Percentiles rank a stretch among this genome's conserved stretches.
These are phyloP conservation scores for Ferdinandea cuprea DNA, from an alignment of 2,888 invertebrate species.

Conservation along the genomic window DNA sequence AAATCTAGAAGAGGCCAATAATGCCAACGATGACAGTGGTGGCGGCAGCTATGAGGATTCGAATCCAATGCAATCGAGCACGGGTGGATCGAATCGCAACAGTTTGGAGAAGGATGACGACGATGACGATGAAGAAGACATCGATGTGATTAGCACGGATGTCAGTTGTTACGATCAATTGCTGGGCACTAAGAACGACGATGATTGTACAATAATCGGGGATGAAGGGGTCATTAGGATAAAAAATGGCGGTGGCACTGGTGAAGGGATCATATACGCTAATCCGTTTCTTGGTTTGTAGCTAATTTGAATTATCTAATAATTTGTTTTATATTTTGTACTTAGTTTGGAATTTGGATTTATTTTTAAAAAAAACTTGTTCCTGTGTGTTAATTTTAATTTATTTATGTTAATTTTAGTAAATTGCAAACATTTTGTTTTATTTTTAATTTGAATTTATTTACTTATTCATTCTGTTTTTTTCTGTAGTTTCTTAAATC, in stretches of 20 bases:
- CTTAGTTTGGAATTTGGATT: slow-evolving; percentile 65
- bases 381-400: slow-evolving; percentile 14
- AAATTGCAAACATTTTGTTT: slow-evolving; percentile 9
- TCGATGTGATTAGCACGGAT: slow-evolving; percentile 82
- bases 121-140: slow-evolving; percentile 82
- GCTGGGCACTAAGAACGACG: slow-evolving; percentile 80
- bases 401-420: slow-evolving; percentile 16
- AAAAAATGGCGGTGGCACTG: slow-evolving; percentile 77
- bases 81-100: slow-evolving; percentile 82
- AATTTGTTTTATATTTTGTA: slow-evolving; percentile 18
- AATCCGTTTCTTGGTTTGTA: slow-evolving; percentile 83
- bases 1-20: slow-evolving; percentile 81
- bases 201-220: slow-evolving; percentile 80
- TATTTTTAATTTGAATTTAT: background rate
- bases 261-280: slow-evolving; percentile 82
- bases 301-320: slow-evolving; percentile 48
- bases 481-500: background rate
- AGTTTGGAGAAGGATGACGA: slow-evolving; percentile 82
- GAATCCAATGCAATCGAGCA: slow-evolving; percentile 81
- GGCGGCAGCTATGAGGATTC: slow-evolving; percentile 83
- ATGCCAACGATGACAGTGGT: slow-evolving; percentile 82
- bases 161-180: slow-evolving; percentile 82
- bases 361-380: slow-evolving; percentile 9
- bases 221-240: slow-evolving; percentile 78
- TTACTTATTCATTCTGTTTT: background rate